Evolutionary conservation across 2,797 vertebrate species (phyloP).

Genomic region (Gallirallus australis): DNA sequence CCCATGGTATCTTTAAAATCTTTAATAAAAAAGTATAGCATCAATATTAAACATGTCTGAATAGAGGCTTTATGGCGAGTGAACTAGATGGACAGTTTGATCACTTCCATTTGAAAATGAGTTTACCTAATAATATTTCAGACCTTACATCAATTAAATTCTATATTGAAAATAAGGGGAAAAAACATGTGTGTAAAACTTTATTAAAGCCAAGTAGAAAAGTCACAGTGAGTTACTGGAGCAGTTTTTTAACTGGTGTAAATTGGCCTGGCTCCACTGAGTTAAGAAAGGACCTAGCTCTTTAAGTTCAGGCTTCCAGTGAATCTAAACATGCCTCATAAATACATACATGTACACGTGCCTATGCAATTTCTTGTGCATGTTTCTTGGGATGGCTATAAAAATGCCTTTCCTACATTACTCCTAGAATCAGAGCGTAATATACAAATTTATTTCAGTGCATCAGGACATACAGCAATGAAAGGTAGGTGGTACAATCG

Average conservation of each 20-base stretch:
- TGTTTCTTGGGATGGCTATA: slow-evolving; percentile 28
- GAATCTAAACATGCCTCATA: slow-evolving; percentile 26
- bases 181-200: slow-evolving; percentile 25
- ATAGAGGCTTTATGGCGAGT: slow-evolving; percentile 56
- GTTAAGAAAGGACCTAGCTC: neutral
- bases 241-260: neutral
- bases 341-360: neutral
- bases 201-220: slow-evolving; percentile 63
- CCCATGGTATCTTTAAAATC: slow-evolving; percentile 15
- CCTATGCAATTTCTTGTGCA: neutral
- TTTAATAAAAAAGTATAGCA: slow-evolving; percentile 30
- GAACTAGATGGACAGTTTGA: slow-evolving; percentile 61
- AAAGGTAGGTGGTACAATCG: neutral
- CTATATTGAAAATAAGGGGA: slow-evolving; percentile 56
- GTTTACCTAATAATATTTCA: slow-evolving; percentile 65
- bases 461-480: neutral
- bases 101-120: slow-evolving; percentile 67
- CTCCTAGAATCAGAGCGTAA: neutral
- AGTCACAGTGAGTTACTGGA: neutral
- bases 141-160: slow-evolving; percentile 62
- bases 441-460: slow-evolving; percentile 15
- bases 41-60: slow-evolving; percentile 42
- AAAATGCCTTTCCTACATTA: slow-evolving; percentile 27
- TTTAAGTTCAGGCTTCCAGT: slow-evolving; percentile 27
- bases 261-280: neutral